phyloP scores from a whole-genome alignment of 2,797 vertebrate genomes.

The Brachymystax lenok region DNA sequence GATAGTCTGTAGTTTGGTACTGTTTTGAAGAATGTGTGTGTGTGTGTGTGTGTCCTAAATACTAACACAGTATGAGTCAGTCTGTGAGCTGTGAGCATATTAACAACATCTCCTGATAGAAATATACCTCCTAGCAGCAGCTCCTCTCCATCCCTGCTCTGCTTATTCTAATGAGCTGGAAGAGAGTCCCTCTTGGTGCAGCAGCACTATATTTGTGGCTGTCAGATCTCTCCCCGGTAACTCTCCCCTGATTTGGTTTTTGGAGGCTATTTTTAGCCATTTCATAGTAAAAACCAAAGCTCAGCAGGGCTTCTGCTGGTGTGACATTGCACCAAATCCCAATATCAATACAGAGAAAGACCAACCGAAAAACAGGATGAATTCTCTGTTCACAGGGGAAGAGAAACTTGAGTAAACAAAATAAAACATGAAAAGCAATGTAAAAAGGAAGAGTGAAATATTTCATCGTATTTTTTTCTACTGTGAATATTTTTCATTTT shows the following conservation, averaged over 20 bases:
- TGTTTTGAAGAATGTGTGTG: constrained; percentile 2
- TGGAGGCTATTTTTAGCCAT: constrained; percentile 46
- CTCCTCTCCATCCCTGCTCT: neutral
- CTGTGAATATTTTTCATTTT: neutral
- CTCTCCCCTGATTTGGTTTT: constrained; percentile 22
- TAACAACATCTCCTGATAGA: neutral
- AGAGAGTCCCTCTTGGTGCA: neutral
- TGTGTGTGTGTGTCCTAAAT: neutral
- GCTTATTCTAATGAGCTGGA: constrained; percentile 1
- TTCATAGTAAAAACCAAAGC: constrained; percentile 33
- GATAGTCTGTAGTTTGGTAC: neutral
- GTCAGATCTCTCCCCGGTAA: constrained; percentile 27
- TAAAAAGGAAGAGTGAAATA: neutral
- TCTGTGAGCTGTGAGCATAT: neutral
- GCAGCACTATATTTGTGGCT: constrained; percentile 14
- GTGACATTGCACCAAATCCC: constrained; percentile 45
- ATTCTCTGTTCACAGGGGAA: neutral
- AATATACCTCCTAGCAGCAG: constrained; percentile 30
- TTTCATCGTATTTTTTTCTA: neutral
- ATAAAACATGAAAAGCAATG: constrained; percentile 9
- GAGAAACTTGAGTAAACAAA: neutral
- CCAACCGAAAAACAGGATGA: neutral
- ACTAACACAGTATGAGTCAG: neutral
- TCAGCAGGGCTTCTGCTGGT: constrained; percentile 33
- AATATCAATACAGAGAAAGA: constrained; percentile 15